Evolutionary conservation across 2,888 invertebrate genomes (phyloP).

Genomic region (Drosophila macrospina): DNA sequence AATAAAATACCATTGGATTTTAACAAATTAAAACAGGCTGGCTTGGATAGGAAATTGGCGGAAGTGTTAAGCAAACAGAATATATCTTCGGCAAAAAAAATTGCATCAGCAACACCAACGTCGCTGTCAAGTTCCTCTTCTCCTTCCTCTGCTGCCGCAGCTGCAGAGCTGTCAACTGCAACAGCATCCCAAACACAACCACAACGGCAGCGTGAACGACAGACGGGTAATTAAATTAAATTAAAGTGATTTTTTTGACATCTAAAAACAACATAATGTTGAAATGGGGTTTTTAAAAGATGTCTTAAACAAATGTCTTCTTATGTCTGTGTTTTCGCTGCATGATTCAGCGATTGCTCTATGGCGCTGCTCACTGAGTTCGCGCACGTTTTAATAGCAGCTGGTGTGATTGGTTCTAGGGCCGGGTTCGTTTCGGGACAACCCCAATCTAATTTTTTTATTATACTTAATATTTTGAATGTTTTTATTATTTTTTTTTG

Average conservation of each 20-base stretch:
- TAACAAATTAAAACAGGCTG: constrained; percentile 79
- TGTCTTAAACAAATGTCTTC: constrained; percentile 1
- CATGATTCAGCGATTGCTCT: background rate
- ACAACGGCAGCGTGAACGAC: constrained; percentile 20
- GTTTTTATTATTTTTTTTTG: background rate
- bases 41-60: constrained; percentile 81
- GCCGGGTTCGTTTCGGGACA: constrained; percentile 34
- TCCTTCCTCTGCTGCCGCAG: constrained; percentile 4
- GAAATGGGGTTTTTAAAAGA: background rate
- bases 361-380: constrained; percentile 39
- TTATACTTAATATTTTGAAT: background rate
- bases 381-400: constrained; percentile 2
- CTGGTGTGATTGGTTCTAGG: background rate
- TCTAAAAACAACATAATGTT: background rate
- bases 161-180: constrained; percentile 12
- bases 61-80: constrained; percentile 78
- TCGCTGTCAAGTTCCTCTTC: constrained; percentile 5
- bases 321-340: constrained; percentile 28
- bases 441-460: background rate
- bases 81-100: constrained; percentile 17
- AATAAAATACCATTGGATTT: constrained; percentile 81
- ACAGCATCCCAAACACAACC: constrained; percentile 10
- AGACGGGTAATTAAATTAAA: constrained; percentile 40
- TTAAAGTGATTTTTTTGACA: constrained; percentile 3
- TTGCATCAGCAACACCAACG: constrained; percentile 36